A percentile compares a stretch with the other conserved stretches of the same genome.
phyloP scores from a whole-genome alignment of 2,888 invertebrate species.

The Bellardia pandia region DNA sequence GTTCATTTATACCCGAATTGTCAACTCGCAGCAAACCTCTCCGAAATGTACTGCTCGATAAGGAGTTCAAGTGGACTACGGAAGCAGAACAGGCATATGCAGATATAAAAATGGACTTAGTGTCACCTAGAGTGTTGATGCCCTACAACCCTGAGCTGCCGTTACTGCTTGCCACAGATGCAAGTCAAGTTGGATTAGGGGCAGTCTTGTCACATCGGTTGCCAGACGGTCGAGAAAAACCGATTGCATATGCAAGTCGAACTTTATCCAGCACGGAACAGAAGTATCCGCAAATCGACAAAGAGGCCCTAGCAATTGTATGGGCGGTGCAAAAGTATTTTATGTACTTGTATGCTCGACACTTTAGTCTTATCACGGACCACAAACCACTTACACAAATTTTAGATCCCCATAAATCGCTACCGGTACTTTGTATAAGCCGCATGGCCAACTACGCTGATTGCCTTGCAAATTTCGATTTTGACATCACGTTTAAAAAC shows the following conservation, averaged over 20 bases:
- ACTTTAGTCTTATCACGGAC: conserved; percentile 29
- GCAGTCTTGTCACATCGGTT: conserved; percentile 43
- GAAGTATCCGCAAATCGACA: conserved; percentile 28
- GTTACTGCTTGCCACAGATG: conserved; percentile 37
- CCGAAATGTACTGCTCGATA: conserved; percentile 5
- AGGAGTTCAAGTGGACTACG: conserved; percentile 12
- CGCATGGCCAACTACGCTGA: too few species aligned
- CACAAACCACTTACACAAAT: conserved; percentile 38
- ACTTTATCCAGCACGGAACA: neutral
- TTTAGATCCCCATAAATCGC: conserved; percentile 24
- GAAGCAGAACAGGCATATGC: conserved; percentile 29
- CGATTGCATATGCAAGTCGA: conserved; percentile 36
- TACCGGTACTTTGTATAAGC: neutral
- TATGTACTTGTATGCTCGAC: neutral
- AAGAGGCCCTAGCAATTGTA: conserved; percentile 36
- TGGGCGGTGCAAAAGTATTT: conserved; percentile 33
- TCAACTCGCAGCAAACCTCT: conserved; percentile 35
- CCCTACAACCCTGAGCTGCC: conserved; percentile 26
- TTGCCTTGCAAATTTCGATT: too few species aligned
- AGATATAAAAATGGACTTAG: conserved; percentile 5
- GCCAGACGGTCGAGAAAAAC: conserved; percentile 21
- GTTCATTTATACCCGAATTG: conserved; percentile 41
- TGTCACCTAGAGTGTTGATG: conserved; percentile 21
- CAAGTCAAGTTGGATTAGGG: conserved; percentile 17
- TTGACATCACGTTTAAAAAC: too few species aligned